Base-by-base conservation (phyloP, 2,113 vertebrate species). In the Eulacestoma nigropectus region DNA sequence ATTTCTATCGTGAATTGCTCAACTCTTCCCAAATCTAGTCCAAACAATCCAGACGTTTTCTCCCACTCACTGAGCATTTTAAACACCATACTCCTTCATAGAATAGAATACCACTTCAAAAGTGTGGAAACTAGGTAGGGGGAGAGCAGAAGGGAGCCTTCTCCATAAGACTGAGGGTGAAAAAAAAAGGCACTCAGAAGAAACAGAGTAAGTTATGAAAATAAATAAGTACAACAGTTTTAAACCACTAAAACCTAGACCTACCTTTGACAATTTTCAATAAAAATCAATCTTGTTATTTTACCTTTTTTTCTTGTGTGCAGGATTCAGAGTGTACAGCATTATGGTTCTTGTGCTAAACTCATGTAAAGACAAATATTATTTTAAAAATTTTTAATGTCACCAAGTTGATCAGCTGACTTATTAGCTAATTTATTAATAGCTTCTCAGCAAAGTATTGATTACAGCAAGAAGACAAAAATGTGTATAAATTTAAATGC, bases 71-170 rank as follows among this genome's bases (percentile, higher is more conserved):
- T 42, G 21, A 46, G 11, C 3, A 46, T 41, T 12, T 65, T 46
- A 35, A 86, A 42, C 11, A 32, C 3, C 5, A 10, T 16, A 37
- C 1, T 35, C 4, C 20, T 67, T 76, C n/a, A 25, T 1, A 62
- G 16, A 73, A 68, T 8, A 76, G 9, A 22, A 39, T n/a, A 39
- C 4, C 13, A 21, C 14, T 41, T 84, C 17, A 64, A 33, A 73
- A 75, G 5, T 13, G 9, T 27, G 6, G 4, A 3, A 23, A n/a
- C 11, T 8, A 6, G 9, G 14, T 11, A n/a, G 4, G 3, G 3
- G 1, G 2, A 15, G 8, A 44, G 8, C 11, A 49, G 8, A 41
- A 10, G 4, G 6, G 9, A 70, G 3, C 5, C 1, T 27, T 18
- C 19, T 70, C 21, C 2, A 1, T 63, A 30, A 39, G 13, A 5